A percentile compares a stretch with the other conserved stretches of the same genome.
These are phyloP conservation scores for Thomomys bottae DNA, from an alignment of 2,113 vertebrate species.

Conservation along the genomic window DNA sequence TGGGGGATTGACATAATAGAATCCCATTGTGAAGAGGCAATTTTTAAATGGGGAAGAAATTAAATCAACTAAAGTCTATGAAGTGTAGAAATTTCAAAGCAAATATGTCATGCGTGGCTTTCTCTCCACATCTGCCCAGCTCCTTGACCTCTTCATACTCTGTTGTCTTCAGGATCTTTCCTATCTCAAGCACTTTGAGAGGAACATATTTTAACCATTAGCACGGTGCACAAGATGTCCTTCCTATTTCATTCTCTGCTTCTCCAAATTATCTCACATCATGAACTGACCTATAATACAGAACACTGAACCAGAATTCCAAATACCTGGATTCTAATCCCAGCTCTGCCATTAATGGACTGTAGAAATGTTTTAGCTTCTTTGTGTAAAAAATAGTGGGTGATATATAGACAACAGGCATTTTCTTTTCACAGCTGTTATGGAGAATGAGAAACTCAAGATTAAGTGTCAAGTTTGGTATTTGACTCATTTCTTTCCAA, in stretches of 20 bases:
- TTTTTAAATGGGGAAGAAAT: not conserved
- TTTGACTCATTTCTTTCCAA: not conserved
- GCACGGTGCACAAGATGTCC: not conserved
- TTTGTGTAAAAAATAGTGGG: not conserved
- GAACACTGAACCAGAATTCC: not conserved
- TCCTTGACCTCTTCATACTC: accelerated
- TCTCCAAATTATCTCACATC: not conserved
- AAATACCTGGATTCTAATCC: not conserved
- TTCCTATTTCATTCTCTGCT: not conserved
- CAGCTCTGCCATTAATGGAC: not conserved
- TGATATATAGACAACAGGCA: not conserved
- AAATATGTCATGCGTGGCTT: not conserved
- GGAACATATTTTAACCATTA: not conserved
- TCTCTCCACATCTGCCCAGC: not conserved
- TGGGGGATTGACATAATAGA: not conserved
- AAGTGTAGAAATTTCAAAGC: not conserved
- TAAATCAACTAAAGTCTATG: not conserved
- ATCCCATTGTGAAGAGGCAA: not conserved
- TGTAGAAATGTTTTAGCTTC: not conserved
- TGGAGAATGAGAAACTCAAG: not conserved
- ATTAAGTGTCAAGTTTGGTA: not conserved
- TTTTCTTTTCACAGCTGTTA: not conserved
- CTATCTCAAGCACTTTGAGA: not conserved
- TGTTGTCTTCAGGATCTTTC: not conserved
- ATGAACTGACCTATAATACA: not conserved